phyloP scores from a whole-genome alignment of 1,140 invertebrate species.

The Papilio xuthus region DNA sequence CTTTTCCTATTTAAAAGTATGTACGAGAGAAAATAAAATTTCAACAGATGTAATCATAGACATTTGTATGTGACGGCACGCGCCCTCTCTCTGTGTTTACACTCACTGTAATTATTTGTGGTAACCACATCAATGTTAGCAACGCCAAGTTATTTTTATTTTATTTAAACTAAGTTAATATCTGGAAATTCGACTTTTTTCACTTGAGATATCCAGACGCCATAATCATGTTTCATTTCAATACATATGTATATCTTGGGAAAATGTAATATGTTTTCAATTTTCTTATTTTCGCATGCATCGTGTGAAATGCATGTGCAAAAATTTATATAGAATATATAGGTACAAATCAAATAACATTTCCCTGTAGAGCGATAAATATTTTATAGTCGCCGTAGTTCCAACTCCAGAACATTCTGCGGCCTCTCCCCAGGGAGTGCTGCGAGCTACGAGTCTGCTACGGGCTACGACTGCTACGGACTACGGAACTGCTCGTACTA shows the following conservation, averaged over 20 bases:
- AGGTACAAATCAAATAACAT: not conserved
- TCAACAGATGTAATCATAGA: not conserved
- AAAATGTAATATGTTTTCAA: not conserved
- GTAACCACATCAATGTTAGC: not conserved
- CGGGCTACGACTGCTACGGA: too few relatives aligned
- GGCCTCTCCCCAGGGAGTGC: not conserved
- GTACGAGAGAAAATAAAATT: not conserved
- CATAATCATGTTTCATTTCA: too few relatives aligned
- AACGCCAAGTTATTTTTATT: not conserved
- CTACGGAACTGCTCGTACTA: not conserved
- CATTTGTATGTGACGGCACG: not conserved
- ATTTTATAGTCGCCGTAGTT: not conserved
- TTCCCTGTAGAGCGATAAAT: not conserved
- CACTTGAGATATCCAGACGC: too few relatives aligned
- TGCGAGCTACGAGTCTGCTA: not conserved
- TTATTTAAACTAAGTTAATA: too few relatives aligned
- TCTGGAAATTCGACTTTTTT: too few relatives aligned
- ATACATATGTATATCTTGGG: too few relatives aligned
- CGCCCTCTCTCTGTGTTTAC: not conserved
- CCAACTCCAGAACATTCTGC: not conserved
- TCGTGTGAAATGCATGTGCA: not conserved
- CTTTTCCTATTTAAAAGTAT: not conserved
- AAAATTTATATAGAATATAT: not conserved
- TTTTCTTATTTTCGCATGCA: not conserved
- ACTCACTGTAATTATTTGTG: conserved; percentile 8